A percentile compares a stretch with the other conserved stretches of the same genome.
phyloP scores from a whole-genome alignment of 2,888 invertebrate genomes.

The Eretmocerus hayati region DNA sequence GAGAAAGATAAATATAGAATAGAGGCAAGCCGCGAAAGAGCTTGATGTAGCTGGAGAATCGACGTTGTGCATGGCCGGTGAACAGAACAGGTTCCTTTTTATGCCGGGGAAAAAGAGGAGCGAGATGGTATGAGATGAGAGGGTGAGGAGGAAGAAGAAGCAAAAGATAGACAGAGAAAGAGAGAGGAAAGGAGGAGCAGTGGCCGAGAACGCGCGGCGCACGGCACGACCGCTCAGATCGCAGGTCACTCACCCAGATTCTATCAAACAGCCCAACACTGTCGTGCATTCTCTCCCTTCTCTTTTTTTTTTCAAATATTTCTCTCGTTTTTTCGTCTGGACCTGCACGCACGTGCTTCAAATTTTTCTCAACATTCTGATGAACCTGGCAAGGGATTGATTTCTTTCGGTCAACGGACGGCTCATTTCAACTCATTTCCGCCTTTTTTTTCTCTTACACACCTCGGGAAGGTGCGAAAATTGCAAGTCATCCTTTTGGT shows the following conservation, averaged over 20 bases:
- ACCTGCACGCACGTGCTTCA: not conserved
- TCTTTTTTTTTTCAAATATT: not conserved
- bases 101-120: conserved; percentile 12
- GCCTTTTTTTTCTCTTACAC: too few species aligned
- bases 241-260: conserved; percentile 45
- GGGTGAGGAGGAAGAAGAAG: conserved; percentile 12
- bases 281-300: conserved; percentile 14
- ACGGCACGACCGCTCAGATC: conserved; percentile 31
- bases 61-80: conserved; percentile 3
- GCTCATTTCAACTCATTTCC: too few species aligned
- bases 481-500: too few species aligned
- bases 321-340: conserved; percentile 8
- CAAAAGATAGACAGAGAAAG: conserved; percentile 16
- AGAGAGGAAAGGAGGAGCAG: conserved; percentile 28
- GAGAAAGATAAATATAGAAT: conserved; percentile 7
- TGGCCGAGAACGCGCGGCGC: too few species aligned
- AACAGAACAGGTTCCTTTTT: conserved; percentile 16
- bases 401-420: too few species aligned
- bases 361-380: not conserved
- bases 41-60: not conserved
- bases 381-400: too few species aligned
- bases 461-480: too few species aligned
- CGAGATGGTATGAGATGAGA: conserved; percentile 19
- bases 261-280: conserved; percentile 38
- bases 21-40: conserved; percentile 1